phyloP scores from a whole-genome alignment of 1,140 invertebrate genomes.

The Lepidotrigona ventralis region DNA sequence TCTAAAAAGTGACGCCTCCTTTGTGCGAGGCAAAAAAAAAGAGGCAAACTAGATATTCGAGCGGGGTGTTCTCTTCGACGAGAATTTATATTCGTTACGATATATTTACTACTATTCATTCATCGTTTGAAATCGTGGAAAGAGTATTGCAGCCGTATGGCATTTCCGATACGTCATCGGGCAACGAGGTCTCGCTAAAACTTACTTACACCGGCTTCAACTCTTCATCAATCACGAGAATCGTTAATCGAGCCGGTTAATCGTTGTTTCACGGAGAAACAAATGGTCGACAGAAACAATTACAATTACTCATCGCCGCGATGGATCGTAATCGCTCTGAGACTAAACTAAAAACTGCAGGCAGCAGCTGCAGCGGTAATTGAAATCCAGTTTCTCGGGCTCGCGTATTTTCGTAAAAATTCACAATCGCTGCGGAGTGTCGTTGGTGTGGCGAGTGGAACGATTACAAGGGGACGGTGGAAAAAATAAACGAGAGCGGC shows the following conservation, averaged over 20 bases:
- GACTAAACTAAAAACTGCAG: background rate
- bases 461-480: background rate
- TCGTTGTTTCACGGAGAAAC: background rate
- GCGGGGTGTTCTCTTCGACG: no score
- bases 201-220: background rate
- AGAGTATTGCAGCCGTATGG: background rate
- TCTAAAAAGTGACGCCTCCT: no score
- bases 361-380: background rate
- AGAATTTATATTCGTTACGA: no score
- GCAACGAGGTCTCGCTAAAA: background rate
- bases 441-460: background rate
- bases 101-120: background rate
- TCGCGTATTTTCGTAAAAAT: background rate
- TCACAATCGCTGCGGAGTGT: background rate
- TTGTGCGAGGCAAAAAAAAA: background rate
- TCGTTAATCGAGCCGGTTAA: background rate
- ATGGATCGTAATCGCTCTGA: background rate
- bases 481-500: conserved; percentile 11
- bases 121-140: background rate
- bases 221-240: background rate
- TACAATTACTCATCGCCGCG: background rate
- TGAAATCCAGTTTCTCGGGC: background rate
- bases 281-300: conserved; percentile 6
- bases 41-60: no score
- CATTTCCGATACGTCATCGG: background rate